A percentile compares a stretch with the other conserved stretches of the same genome.
These are phyloP conservation scores for Sebastes matsubarae DNA, from an alignment of 2,797 vertebrate species.

Conservation along the genomic window DNA sequence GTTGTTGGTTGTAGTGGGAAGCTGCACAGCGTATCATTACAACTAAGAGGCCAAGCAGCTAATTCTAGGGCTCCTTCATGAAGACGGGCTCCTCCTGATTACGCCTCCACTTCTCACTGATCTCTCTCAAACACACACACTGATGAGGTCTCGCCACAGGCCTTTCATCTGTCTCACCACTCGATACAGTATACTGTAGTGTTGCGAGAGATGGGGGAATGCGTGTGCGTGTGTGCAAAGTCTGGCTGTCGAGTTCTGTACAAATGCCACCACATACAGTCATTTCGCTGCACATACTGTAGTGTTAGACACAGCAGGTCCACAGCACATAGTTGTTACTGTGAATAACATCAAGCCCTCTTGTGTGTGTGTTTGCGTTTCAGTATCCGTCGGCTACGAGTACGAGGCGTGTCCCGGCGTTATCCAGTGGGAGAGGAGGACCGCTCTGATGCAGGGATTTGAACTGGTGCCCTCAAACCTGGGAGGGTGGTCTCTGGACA, in stretches of 20 bases:
- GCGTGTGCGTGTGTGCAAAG: neutral
- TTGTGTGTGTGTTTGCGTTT: constrained; percentile 16
- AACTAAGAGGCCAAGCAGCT: constrained; percentile 72
- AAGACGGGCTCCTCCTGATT: constrained; percentile 74
- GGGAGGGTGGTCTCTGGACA: constrained; percentile 96
- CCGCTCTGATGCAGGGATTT: constrained; percentile 92
- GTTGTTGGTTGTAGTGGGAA: constrained; percentile 59
- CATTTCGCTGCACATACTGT: neutral
- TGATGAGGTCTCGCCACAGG: constrained; percentile 61
- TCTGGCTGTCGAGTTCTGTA: neutral
- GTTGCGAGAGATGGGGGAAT: neutral
- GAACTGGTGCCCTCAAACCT: constrained; percentile 95
- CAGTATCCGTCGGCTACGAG: constrained; percentile 96
- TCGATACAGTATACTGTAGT: constrained; percentile 41
- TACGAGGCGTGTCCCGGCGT: constrained; percentile 92
- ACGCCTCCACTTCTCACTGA: constrained; percentile 70
- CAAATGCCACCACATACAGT: neutral
- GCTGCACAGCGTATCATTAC: constrained; percentile 72
- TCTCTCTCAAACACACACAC: constrained; percentile 57
- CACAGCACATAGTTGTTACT: neutral
- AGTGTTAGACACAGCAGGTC: neutral
- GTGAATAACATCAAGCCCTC: neutral
- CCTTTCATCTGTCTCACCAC: constrained; percentile 58
- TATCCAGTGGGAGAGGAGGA: constrained; percentile 93
- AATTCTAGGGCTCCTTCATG: constrained; percentile 76